Percentiles rank a stretch among this genome's conserved stretches.
These are phyloP conservation scores for Vimba vimba DNA, from an alignment of 2,113 vertebrate species.

Conservation along the genomic window DNA sequence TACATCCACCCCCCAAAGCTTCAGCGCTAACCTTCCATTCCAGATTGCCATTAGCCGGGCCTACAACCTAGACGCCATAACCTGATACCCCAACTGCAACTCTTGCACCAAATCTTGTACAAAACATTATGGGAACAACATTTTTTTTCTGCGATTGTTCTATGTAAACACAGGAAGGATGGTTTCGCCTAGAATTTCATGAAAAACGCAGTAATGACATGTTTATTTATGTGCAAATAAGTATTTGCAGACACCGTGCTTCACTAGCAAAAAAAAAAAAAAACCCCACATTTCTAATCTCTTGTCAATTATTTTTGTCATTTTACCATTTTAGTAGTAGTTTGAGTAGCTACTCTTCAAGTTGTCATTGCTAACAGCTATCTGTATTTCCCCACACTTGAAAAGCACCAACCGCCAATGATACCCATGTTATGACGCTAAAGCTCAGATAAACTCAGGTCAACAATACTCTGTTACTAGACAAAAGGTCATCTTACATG, in stretches of 20 bases:
- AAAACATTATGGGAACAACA: neutral
- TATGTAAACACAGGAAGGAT: neutral
- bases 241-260: neutral
- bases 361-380: too few relatives aligned
- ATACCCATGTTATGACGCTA: conserved; percentile 15
- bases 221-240: neutral
- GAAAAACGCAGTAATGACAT: neutral
- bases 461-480: conserved; percentile 36
- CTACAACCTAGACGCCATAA: conserved; percentile 46
- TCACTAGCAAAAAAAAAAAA: too few relatives aligned
- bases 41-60: conserved; percentile 53
- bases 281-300: neutral
- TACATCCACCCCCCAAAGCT: conserved; percentile 39
- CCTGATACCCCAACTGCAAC: conserved; percentile 55
- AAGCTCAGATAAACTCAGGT: conserved; percentile 23
- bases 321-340: neutral
- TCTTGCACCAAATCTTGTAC: conserved; percentile 53
- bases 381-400: neutral
- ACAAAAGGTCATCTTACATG: conserved; percentile 32
- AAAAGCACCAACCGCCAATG: neutral
- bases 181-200: neutral
- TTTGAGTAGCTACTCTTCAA: neutral
- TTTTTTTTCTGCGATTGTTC: neutral
- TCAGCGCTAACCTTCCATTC: conserved; percentile 56
- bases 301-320: neutral